These are phyloP conservation scores for Gallinago jamesoni DNA, from an alignment of 2,113 vertebrate species.

Conservation along the genomic window DNA sequence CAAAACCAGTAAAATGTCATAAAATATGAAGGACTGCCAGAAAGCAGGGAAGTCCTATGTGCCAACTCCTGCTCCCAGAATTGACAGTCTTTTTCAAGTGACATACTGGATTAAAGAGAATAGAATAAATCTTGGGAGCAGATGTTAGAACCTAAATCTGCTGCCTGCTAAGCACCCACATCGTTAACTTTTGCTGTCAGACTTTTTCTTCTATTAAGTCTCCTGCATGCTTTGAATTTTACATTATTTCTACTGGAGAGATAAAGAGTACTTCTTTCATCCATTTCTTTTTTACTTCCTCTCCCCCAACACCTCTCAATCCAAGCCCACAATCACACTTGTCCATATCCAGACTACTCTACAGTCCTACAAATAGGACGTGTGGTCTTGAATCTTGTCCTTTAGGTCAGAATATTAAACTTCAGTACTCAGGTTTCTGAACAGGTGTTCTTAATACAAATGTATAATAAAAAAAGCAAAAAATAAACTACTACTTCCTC, in stretches of 20 bases:
- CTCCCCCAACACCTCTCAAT: accelerated
- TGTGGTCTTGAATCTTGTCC: neutral
- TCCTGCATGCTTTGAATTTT: neutral
- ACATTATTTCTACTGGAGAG: neutral
- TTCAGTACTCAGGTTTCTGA: neutral
- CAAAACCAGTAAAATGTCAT: constrained; percentile 33
- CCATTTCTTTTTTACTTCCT: neutral
- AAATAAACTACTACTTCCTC: neutral
- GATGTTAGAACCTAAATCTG: constrained; percentile 23
- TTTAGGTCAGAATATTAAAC: neutral
- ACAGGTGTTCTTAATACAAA: neutral
- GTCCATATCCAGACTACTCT: neutral
- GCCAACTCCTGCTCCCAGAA: neutral
- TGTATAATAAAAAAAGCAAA: neutral
- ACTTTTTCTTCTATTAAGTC: neutral
- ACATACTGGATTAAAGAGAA: constrained; percentile 10
- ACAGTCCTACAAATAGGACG: neutral
- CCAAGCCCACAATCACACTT: neutral
- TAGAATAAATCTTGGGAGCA: constrained; percentile 12
- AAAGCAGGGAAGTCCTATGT: neutral
- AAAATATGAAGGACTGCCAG: constrained; percentile 8
- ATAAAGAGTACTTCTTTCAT: neutral
- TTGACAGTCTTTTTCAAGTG: constrained; percentile 35
- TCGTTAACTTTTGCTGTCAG: neutral
- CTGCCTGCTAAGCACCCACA: neutral